Base-by-base conservation (phyloP, 2,888 invertebrate species). In the Eueremaeus valkanovi region DNA sequence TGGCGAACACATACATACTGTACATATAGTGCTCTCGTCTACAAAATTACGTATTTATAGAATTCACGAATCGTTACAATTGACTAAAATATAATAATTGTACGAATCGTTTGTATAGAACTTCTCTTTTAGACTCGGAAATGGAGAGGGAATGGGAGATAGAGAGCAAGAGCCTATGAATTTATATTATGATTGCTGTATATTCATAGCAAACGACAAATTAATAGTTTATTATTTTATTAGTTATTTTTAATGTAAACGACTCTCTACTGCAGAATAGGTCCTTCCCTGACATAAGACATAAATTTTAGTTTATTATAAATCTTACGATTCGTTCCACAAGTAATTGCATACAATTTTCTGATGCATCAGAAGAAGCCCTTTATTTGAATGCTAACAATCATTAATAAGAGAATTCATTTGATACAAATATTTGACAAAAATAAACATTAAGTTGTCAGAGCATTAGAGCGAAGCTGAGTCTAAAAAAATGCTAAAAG, bases 1-100 rank as follows among this genome's bases (percentile, higher is more conserved):
- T 11, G 63, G n/a, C 63, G 36, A 66, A 66, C 36, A 21, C n/a
- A n/a, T n/a, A n/a, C n/a, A n/a, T n/a, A n/a, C n/a, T n/a, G n/a
- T n/a, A n/a, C n/a, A n/a, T n/a, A n/a, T n/a, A n/a, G n/a, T n/a
- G n/a, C n/a, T n/a, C n/a, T 66, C 11, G 36, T 75, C 73, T 73
- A 29, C 49, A 75, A 68, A 76, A n/a, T 68, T 70, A 70, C 70
- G 27, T 70, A 70, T 70, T 70, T 45, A 70, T 70, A 70, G 45
- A 45, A 70, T 70, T 70, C 63, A 66, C 36, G 63, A 66, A 66
- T 66, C 63, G 63, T 66, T 66, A 36, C 36, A 66, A 66, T 66
- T n/a, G 63, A 66, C 63, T 66, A 33, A 66, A 66, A 66, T 36
- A 66, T 31, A 31, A 29, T 58, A 58, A 58, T 58, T 58, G 58